Conservation (phyloP, 2,888 invertebrate species). For the Watsonalla cultraria region DNA sequence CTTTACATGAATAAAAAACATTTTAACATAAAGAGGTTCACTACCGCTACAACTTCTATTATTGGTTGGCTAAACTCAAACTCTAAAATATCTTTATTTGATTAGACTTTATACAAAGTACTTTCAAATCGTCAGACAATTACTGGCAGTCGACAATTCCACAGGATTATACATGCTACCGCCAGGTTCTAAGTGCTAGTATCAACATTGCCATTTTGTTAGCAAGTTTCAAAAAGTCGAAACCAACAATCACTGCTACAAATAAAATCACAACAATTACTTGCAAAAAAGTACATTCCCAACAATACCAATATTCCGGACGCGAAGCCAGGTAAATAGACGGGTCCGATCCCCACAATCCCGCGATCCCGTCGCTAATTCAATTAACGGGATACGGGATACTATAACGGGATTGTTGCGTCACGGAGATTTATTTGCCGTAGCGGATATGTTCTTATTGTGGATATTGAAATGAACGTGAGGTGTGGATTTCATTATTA, state of each 20-base stretch:
- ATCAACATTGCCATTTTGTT: too few relatives aligned
- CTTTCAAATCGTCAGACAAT: too few relatives aligned
- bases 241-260: neutral
- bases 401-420: constrained; percentile 39
- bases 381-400: constrained; percentile 37
- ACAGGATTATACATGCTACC: too few relatives aligned
- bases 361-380: constrained; percentile 36
- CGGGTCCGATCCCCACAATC: constrained; percentile 25
- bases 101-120: too few relatives aligned
- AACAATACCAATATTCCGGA: constrained; percentile 5
- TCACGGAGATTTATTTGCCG: constrained; percentile 41
- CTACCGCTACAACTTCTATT: too few relatives aligned
- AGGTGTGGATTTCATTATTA: constrained; percentile 2
- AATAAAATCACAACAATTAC: neutral
- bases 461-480: neutral
- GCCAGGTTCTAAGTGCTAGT: too few relatives aligned
- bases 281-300: constrained; percentile 2
- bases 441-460: constrained; percentile 17
- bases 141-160: too few relatives aligned
- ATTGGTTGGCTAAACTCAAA: too few relatives aligned
- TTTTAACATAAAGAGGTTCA: too few relatives aligned
- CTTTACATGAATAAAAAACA: too few relatives aligned
- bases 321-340: constrained; percentile 33
- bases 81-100: too few relatives aligned
- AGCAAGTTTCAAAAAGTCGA: too few relatives aligned